Percentiles rank a stretch among this genome's conserved stretches.
Evolutionary conservation across 2,888 invertebrate species (phyloP).

Genomic region (Nomada fucata): DNA sequence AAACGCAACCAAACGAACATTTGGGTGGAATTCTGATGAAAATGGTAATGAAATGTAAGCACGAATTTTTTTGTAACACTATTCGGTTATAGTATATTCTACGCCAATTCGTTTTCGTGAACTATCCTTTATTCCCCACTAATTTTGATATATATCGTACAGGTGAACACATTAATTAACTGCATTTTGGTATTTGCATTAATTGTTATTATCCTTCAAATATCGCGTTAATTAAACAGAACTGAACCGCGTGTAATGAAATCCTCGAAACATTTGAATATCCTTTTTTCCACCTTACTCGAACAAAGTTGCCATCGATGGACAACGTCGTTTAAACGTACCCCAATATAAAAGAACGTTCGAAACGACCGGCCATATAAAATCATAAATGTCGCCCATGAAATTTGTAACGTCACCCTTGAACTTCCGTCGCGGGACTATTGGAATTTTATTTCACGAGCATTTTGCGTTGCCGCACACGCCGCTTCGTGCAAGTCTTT

Average conservation of each 20-base stretch:
- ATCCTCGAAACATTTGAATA: no score
- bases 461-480: not conserved
- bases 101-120: not conserved
- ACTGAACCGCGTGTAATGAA: no score
- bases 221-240: no score
- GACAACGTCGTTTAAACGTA: no score
- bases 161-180: no score
- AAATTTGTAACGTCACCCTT: not conserved
- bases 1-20: not conserved
- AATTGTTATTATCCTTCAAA: no score
- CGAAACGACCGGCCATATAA: not conserved
- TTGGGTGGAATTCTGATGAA: not conserved
- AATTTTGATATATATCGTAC: no score
- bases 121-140: not conserved
- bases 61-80: not conserved
- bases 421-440: constrained; percentile 3
- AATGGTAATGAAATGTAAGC: not conserved
- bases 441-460: not conserved
- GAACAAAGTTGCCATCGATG: no score
- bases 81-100: not conserved
- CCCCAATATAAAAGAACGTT: no score
- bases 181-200: no score
- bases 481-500: no score
- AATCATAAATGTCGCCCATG: not conserved
- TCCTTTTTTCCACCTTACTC: no score